phyloP scores from a whole-genome alignment of 2,797 vertebrate genomes.

The Lateolabrax maculatus region DNA sequence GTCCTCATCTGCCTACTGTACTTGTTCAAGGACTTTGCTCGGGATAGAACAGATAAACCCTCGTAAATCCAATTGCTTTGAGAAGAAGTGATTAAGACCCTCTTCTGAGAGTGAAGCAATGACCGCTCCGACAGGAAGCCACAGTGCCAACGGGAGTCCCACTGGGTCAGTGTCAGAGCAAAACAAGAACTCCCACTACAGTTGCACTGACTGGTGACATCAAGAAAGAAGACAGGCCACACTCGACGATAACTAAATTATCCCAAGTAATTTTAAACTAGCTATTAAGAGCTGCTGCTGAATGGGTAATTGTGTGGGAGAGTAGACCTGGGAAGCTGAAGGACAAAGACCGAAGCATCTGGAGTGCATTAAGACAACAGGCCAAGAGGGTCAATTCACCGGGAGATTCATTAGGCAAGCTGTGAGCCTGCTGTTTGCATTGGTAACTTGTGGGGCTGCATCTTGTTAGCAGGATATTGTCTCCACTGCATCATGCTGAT shows the following conservation, averaged over 20 bases:
- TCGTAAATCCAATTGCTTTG: conserved; percentile 44
- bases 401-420: conserved; percentile 69
- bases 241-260: conserved; percentile 61
- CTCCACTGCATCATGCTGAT: conserved; percentile 61
- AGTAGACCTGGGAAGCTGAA: conserved; percentile 55
- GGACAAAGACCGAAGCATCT: conserved; percentile 74
- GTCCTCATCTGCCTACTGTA: conserved; percentile 37
- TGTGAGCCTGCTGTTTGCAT: conserved; percentile 73
- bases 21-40: conserved; percentile 45
- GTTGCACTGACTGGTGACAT: conserved; percentile 50
- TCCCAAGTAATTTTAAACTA: conserved; percentile 58
- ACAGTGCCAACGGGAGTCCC: conserved; percentile 26
- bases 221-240: conserved; percentile 60
- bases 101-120: conserved; percentile 32
- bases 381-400: conserved; percentile 62
- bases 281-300: conserved; percentile 55
- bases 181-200: conserved; percentile 31
- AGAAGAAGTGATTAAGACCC: conserved; percentile 62
- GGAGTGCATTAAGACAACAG: conserved; percentile 76
- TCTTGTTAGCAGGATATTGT: conserved; percentile 69
- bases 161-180: conserved; percentile 35
- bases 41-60: conserved; percentile 34
- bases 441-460: conserved; percentile 60
- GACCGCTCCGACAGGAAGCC: conserved; percentile 50
- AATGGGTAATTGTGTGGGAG: conserved; percentile 68